phyloP scores from a whole-genome alignment of 1,140 invertebrate genomes.

The Drosophila punjabiensis region DNA sequence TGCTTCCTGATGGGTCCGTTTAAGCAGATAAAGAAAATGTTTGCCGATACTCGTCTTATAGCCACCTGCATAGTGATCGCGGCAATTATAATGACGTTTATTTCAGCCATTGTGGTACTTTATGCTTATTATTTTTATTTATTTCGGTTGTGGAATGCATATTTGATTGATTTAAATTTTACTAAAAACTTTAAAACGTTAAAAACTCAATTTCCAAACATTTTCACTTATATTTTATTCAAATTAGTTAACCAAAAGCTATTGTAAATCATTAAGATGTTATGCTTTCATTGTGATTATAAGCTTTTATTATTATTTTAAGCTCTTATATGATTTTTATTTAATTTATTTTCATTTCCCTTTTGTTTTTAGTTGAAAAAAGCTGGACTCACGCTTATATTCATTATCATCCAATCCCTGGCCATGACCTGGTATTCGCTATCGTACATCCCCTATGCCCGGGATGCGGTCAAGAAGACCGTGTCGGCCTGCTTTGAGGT shows the following conservation, averaged over 20 bases:
- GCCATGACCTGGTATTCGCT: slow-evolving; percentile 98
- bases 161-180: not conserved
- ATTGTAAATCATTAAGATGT: no score
- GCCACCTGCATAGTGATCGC: slow-evolving; percentile 93
- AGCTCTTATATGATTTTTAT: no score
- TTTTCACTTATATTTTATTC: not conserved
- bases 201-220: no score
- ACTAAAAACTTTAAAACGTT: not conserved
- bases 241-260: not conserved
- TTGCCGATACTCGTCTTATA: slow-evolving; percentile 93
- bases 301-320: no score
- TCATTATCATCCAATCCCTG: slow-evolving; percentile 94
- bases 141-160: not conserved
- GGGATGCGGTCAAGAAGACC: slow-evolving; percentile 92
- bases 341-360: slow-evolving; percentile 42
- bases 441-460: slow-evolving; percentile 97
- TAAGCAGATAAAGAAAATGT: slow-evolving; percentile 97
- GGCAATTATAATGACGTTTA: slow-evolving; percentile 91
- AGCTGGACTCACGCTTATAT: slow-evolving; percentile 91
- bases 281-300: not conserved
- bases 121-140: slow-evolving; percentile 9
- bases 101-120: slow-evolving; percentile 90
- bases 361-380: slow-evolving; percentile 89
- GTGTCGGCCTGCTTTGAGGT: slow-evolving; percentile 87
- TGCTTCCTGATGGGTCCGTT: slow-evolving; percentile 96